These are phyloP conservation scores for Semnornis frantzii DNA, from an alignment of 2,113 vertebrate genomes.

Conservation along the genomic window DNA sequence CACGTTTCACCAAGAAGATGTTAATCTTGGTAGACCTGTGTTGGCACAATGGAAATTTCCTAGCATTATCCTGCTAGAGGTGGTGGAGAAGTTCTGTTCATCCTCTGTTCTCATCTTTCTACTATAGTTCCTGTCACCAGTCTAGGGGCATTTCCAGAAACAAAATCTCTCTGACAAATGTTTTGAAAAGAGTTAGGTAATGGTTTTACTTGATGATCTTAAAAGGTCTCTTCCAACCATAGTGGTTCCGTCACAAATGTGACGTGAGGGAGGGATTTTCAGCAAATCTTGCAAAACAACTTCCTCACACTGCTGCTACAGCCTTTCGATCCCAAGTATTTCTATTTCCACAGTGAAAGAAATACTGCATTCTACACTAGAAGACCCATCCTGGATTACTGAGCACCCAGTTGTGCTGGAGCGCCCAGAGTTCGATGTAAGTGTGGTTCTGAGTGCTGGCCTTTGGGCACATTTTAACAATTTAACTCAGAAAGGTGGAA, in stretches of 20 bases:
- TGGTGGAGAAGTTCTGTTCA: not conserved
- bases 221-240: too few relatives aligned
- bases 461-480: not conserved
- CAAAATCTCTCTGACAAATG: not conserved
- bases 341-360: conserved; percentile 74
- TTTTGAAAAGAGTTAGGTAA: not conserved
- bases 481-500: not conserved
- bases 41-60: not conserved
- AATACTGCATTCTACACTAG: conserved; percentile 43
- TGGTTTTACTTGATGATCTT: too few relatives aligned
- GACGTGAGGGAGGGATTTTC: not conserved
- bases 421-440: conserved; percentile 45
- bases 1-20: not conserved
- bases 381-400: conserved; percentile 65
- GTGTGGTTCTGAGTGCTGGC: conserved; percentile 2
- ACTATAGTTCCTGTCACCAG: not conserved
- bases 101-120: not conserved
- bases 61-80: not conserved
- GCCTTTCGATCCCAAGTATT: not conserved
- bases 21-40: not conserved
- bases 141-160: not conserved
- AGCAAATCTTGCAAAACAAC: not conserved
- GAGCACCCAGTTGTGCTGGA: conserved; percentile 59
- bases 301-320: not conserved
- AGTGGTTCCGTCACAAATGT: not conserved